Evolutionary conservation across 2,797 vertebrate species (phyloP), one percentile per base, ranked within the genome.

Genomic region (Melopsittacus undulatus): DNA sequence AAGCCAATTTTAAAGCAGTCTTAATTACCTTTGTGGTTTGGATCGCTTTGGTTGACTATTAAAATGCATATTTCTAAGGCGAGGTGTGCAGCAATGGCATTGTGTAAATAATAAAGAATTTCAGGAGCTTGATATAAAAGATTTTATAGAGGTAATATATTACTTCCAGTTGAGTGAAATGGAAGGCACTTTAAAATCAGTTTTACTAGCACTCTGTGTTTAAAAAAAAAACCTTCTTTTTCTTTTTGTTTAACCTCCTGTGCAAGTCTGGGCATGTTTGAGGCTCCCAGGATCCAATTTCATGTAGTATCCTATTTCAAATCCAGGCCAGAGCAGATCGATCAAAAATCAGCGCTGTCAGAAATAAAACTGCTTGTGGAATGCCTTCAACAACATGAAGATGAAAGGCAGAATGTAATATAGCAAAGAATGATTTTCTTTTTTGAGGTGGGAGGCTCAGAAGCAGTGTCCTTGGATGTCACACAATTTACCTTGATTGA

Each of bases 221-320:
- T 88, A 9, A 91, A 87, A 93, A 89, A 59, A 3, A 24, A 21
- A 24, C 4, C 15, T 32, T 45, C 6, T 67, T 91, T 81, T 88
- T 68, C 34, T 38, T 96, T 92, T 76, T 92, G 62, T 86, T 95
- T 92, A 92, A 89, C 36, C n/a, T 96, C 24, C 38, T 74, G 30
- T 87, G 59, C 94, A 95, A 92, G 88, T 16, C 87, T 52, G 46
- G 85, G 34, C 92, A 85, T 92, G 94, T 95, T 76, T 83, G 88
- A 89, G 92, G 72, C 92, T 92, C 66, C 54, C 87, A 94, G 85
- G 81, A 94, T 96, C 80, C 72, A 91, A 59, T 97, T 97, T 97
- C 92, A 54, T 67, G 36, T 66, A 54, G 91, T 88, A 49, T 97
- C 85, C 85, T 93, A 69, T 96, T 97, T 96, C 96, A 97, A 95